Conservation (phyloP, 2,113 vertebrate species). For the Leptocoma aspasia region DNA sequence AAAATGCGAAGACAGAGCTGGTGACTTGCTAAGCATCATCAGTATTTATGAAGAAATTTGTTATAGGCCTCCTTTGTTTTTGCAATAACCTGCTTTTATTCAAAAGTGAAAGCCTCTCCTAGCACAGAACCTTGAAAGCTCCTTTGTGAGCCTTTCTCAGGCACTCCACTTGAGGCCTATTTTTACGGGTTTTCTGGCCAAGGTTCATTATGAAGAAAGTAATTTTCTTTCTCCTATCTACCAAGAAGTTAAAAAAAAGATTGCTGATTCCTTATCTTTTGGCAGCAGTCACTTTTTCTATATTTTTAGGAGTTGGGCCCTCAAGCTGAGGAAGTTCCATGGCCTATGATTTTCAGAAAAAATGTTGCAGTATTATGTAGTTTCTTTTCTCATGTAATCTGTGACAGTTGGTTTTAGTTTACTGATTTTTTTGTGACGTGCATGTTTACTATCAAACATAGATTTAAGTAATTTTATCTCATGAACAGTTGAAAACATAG, state of each 20-base stretch:
- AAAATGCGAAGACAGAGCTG: not conserved
- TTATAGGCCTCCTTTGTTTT: not conserved
- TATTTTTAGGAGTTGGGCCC: not conserved
- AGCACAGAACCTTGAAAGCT: not conserved
- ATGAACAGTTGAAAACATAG: not conserved
- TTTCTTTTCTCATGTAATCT: not conserved
- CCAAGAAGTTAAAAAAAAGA: not conserved
- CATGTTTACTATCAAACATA: not conserved
- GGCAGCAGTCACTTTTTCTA: not conserved
- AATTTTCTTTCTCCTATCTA: not conserved
- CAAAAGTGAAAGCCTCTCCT: not conserved
- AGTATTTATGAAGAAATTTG: not conserved
- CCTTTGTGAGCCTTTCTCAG: not conserved
- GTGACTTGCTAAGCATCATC: not conserved
- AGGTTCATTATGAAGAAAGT: not conserved
- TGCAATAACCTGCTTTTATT: not conserved
- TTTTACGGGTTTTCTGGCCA: not conserved
- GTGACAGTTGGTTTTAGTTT: not conserved
- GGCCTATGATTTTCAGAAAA: not conserved
- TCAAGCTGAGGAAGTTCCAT: not conserved
- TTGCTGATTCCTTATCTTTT: not conserved
- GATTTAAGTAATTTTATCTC: not conserved
- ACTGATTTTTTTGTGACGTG: rapidly evolving
- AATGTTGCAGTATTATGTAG: not conserved
- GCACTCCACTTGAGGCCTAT: not conserved